A percentile compares a stretch with the other conserved stretches of the same genome.
Evolutionary conservation across 53 echinoderm and acorn worm species (phyloP).

Genomic region (Hippasteria phrygiana): DNA sequence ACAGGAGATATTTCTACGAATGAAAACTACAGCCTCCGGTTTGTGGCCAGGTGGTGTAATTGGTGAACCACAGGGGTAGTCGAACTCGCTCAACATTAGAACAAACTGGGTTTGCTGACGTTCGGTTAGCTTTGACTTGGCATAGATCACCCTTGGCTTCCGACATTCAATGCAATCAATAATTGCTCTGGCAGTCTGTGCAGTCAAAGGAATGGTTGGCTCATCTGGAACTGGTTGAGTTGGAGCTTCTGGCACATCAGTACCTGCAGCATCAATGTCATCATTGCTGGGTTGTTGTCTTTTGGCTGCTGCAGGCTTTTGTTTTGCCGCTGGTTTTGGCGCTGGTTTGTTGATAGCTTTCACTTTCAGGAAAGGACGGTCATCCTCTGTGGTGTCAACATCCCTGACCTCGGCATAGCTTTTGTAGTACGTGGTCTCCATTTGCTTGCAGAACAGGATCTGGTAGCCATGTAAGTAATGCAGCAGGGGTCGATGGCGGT

Average conservation of each 20-base stretch:
- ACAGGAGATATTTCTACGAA: conserved; percentile 13
- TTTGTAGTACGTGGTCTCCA: conserved; percentile 32
- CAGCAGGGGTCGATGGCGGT: conserved; percentile 1
- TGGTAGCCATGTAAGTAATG: neutral
- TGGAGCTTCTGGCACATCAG: neutral
- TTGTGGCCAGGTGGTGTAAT: conserved; percentile 6
- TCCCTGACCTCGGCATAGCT: neutral
- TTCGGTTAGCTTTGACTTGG: conserved; percentile 13
- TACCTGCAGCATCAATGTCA: neutral
- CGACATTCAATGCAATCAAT: neutral
- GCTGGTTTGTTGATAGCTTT: neutral
- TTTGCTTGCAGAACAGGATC: conserved; percentile 1
- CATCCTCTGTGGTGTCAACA: conserved; percentile 19
- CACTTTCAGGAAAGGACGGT: neutral
- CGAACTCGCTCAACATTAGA: neutral
- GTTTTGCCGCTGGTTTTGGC: neutral
- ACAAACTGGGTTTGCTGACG: neutral
- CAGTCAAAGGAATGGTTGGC: conserved; percentile 10
- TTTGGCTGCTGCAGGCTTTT: conserved; percentile 9
- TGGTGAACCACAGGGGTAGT: conserved; percentile 23
- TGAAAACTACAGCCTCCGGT: conserved; percentile 10
- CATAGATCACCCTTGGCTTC: conserved; percentile 8
- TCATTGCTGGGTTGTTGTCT: neutral
- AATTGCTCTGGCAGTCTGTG: conserved; percentile 19
- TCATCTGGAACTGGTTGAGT: neutral